Conservation (phyloP, 2,113 vertebrate species). For the Ornithorhynchus anatinus region DNA sequence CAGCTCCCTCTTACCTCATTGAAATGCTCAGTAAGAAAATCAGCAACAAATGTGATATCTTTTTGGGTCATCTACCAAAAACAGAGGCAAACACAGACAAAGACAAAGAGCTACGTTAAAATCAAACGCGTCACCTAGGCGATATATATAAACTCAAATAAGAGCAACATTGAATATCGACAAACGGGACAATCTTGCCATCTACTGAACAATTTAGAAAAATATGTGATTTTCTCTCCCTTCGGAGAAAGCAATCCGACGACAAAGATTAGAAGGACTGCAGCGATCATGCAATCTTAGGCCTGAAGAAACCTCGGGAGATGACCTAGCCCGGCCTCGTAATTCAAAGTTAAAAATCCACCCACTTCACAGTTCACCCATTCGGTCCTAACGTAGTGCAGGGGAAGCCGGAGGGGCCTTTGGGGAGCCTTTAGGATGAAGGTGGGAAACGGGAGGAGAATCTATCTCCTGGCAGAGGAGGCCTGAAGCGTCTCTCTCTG, state of each 20-base stretch:
- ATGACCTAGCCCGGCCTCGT: too few species aligned
- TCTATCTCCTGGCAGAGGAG: too few species aligned
- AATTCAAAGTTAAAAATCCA: neutral
- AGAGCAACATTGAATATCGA: neutral
- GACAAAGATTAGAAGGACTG: neutral
- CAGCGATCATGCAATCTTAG: neutral
- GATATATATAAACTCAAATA: too few species aligned
- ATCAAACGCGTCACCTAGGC: too few species aligned
- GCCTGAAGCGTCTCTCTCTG: too few species aligned
- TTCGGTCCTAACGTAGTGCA: too few species aligned
- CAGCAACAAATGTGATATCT: conserved; percentile 96
- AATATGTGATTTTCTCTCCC: neutral
- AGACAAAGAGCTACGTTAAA: conserved; percentile 14
- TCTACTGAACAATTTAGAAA: neutral
- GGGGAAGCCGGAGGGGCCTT: too few species aligned
- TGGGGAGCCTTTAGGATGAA: too few species aligned
- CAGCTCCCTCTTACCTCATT: conserved; percentile 84
- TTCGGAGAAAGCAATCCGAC: neutral
- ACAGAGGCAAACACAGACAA: neutral
- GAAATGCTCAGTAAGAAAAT: conserved; percentile 98
- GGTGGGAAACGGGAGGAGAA: too few species aligned
- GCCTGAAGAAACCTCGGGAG: neutral
- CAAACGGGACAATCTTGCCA: neutral
- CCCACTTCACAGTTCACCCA: neutral
- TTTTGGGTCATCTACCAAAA: conserved; percentile 93